Percentiles rank a stretch among this genome's conserved stretches.
phyloP scores from a whole-genome alignment of 2,113 vertebrate genomes.

The Tursiops truncatus region DNA sequence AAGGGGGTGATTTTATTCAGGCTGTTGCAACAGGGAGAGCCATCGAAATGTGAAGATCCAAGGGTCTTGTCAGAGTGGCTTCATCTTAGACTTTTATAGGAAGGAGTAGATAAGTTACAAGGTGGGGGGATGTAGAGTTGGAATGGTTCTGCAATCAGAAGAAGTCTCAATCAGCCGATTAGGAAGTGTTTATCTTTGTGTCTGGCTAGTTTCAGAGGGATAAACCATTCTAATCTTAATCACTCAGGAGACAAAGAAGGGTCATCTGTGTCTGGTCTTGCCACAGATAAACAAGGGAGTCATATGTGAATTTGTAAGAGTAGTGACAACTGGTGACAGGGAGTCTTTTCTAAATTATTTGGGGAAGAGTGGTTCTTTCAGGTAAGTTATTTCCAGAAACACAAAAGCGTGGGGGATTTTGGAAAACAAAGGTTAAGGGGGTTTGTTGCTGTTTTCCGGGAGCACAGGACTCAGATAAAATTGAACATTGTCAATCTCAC shows the following conservation, averaged over 20 bases:
- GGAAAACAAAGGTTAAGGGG: neutral
- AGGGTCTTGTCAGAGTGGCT: neutral
- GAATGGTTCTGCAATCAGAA: neutral
- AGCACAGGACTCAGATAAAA: neutral
- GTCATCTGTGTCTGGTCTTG: neutral
- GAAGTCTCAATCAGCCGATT: neutral
- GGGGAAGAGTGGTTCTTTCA: neutral
- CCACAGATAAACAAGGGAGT: neutral
- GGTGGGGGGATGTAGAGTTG: neutral
- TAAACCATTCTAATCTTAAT: neutral
- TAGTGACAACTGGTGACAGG: neutral
- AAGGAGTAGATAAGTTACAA: neutral
- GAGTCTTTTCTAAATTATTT: neutral
- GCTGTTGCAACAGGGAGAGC: neutral
- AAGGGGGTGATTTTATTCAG: neutral
- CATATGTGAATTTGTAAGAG: neutral
- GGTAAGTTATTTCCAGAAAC: neutral
- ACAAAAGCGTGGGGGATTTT: neutral
- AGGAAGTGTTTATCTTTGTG: neutral
- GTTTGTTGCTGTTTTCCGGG: neutral
- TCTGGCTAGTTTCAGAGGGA: neutral
- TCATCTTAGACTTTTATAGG: neutral
- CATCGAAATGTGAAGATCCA: neutral
- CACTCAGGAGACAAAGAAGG: neutral
- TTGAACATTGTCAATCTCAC: neutral